Conservation (phyloP, 2,888 invertebrate species). For the Cosmia pyralina region DNA sequence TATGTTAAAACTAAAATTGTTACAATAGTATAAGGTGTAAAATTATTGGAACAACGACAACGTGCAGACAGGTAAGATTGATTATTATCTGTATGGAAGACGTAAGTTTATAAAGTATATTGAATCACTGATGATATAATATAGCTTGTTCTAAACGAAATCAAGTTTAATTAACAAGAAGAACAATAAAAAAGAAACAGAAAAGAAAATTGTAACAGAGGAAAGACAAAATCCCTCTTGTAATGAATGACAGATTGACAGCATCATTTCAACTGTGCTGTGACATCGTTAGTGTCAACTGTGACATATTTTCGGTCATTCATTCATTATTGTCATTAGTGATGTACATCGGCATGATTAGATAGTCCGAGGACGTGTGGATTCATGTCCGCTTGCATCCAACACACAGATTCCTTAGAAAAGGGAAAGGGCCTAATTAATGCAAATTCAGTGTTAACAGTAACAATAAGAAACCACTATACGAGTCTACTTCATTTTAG, state of each 20-base stretch:
- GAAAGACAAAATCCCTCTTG: neutral
- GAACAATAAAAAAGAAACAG: conserved; percentile 2
- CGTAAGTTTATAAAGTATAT: conserved; percentile 7
- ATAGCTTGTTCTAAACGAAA: conserved; percentile 13
- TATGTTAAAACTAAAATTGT: conserved; percentile 3
- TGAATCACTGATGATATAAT: conserved; percentile 8
- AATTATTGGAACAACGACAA: conserved; percentile 30
- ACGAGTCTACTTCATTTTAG: neutral
- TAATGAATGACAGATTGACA: no score
- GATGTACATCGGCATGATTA: neutral
- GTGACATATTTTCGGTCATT: neutral
- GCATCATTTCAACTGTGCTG: neutral
- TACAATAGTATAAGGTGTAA: conserved; percentile 7
- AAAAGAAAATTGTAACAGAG: conserved; percentile 3
- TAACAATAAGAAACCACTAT: neutral
- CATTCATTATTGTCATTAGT: neutral
- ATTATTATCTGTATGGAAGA: conserved; percentile 22
- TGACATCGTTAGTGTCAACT: conserved; percentile 1
- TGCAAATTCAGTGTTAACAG: neutral
- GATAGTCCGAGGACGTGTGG: no score
- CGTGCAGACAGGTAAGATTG: conserved; percentile 17
- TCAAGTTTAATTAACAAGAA: neutral
- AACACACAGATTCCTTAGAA: neutral
- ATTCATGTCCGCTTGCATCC: neutral
- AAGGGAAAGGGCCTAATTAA: neutral